These are phyloP conservation scores for Etheostoma perlongum DNA, from an alignment of 2,797 vertebrate genomes.

Conservation along the genomic window DNA sequence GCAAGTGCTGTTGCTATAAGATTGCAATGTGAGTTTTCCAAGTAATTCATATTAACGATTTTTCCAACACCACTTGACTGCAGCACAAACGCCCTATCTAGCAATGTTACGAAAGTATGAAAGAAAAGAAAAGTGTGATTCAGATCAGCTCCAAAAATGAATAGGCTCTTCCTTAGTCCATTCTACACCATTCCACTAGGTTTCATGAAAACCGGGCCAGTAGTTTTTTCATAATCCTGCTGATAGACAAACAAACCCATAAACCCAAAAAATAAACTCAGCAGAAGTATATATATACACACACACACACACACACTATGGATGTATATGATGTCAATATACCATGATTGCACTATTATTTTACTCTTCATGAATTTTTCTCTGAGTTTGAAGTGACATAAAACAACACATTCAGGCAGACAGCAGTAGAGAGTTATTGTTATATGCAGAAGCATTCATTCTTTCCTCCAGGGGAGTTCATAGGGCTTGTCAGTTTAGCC, in stretches of 20 bases:
- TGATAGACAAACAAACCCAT: too few species aligned
- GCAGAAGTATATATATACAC: not conserved
- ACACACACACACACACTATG: not conserved
- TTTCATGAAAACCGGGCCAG: too few species aligned
- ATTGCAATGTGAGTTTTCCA: not conserved
- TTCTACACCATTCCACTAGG: too few species aligned
- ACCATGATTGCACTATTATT: not conserved
- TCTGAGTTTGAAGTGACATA: not conserved
- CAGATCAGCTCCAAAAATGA: too few species aligned
- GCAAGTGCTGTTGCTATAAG: not conserved
- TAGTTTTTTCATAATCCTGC: too few species aligned
- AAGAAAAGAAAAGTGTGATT: too few species aligned
- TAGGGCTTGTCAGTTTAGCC: constrained; percentile 5
- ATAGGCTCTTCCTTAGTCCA: too few species aligned
- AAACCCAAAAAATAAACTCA: too few species aligned
- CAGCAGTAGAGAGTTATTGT: not conserved
- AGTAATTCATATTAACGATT: too few species aligned
- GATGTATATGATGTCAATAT: not conserved
- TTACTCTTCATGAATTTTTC: not conserved
- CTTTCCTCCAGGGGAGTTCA: constrained; percentile 5
- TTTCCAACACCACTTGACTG: too few species aligned
- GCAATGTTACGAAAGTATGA: too few species aligned
- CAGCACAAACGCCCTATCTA: too few species aligned
- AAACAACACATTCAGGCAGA: not conserved
- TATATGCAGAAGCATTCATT: not conserved